These are phyloP conservation scores for Brachionus rubens DNA, from an alignment of 1,140 invertebrate genomes.

Conservation along the genomic window DNA sequence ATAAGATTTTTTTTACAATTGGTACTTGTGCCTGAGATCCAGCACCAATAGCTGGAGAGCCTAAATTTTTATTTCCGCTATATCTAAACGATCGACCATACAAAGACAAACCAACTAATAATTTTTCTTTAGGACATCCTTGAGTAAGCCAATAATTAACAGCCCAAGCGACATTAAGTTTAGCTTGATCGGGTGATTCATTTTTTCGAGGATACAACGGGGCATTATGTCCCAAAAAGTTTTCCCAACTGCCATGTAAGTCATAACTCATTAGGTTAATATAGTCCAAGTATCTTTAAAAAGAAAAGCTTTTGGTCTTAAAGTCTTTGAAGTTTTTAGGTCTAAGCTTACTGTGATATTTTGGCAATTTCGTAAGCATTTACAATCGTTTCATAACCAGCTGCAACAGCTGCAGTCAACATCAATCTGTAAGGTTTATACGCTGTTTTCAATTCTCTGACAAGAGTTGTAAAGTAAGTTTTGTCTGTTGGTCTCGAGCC, in stretches of 20 bases:
- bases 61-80: slow-evolving; percentile 72
- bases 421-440: slow-evolving; percentile 49
- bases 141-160: slow-evolving; percentile 67
- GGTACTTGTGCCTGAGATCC: slow-evolving; percentile 69
- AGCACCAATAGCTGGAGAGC: slow-evolving; percentile 72
- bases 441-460: slow-evolving; percentile 45
- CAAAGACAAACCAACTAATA: slow-evolving; percentile 79
- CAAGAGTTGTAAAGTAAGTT: slow-evolving; percentile 68
- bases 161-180: slow-evolving; percentile 51
- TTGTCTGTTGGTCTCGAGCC: slow-evolving; percentile 49
- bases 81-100: slow-evolving; percentile 82
- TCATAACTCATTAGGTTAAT: slow-evolving; percentile 80
- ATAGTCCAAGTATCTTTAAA: slow-evolving; percentile 74
- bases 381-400: slow-evolving; percentile 48
- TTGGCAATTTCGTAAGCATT: slow-evolving; percentile 72
- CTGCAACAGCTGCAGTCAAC: slow-evolving; percentile 50
- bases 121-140: slow-evolving; percentile 74
- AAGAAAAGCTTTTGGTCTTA: no score
- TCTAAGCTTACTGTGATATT: slow-evolving; percentile 61
- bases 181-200: slow-evolving; percentile 14
- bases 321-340: no score
- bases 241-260: slow-evolving; percentile 44
- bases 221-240: slow-evolving; percentile 23
- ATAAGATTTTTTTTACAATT: no score
- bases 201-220: slow-evolving; percentile 36